These are phyloP conservation scores for Erebia ligea DNA, from an alignment of 2,888 invertebrate species.

Conservation along the genomic window DNA sequence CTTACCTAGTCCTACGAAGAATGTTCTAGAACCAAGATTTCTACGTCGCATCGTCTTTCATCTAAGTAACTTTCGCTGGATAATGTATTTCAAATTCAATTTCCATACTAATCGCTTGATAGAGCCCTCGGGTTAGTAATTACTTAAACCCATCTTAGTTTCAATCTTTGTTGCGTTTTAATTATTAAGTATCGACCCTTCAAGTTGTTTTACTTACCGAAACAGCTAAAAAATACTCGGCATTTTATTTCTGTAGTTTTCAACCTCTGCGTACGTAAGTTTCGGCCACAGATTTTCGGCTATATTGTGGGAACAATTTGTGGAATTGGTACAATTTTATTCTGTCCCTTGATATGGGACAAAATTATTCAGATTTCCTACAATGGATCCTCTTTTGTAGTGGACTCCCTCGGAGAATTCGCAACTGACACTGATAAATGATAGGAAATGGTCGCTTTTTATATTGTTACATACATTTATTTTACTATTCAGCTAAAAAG, in stretches of 20 bases:
- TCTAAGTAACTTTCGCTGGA: background rate
- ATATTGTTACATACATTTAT: constrained; percentile 3
- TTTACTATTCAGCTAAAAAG: background rate
- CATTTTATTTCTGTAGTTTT: too few relatives aligned
- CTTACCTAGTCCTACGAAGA: background rate
- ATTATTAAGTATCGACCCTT: constrained; percentile 18
- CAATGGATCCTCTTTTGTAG: background rate
- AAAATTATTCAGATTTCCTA: background rate
- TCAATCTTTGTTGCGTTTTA: constrained; percentile 24
- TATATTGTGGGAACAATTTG: too few relatives aligned
- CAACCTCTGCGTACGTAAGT: too few relatives aligned
- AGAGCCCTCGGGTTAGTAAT: constrained; percentile 28
- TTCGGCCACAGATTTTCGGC: too few relatives aligned
- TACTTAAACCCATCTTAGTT: constrained; percentile 27
- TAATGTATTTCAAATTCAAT: constrained; percentile 29
- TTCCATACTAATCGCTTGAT: constrained; percentile 36
- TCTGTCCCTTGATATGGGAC: constrained; percentile 3
- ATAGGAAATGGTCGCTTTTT: background rate
- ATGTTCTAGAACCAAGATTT: background rate
- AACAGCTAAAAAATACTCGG: background rate
- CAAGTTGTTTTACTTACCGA: constrained; percentile 7
- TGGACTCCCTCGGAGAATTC: background rate
- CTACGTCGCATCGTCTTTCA: constrained; percentile 1
- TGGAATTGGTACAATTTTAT: background rate
- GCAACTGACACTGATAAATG: background rate